Conservation (phyloP, 2,888 invertebrate species). For the Drosophila lutescens region DNA sequence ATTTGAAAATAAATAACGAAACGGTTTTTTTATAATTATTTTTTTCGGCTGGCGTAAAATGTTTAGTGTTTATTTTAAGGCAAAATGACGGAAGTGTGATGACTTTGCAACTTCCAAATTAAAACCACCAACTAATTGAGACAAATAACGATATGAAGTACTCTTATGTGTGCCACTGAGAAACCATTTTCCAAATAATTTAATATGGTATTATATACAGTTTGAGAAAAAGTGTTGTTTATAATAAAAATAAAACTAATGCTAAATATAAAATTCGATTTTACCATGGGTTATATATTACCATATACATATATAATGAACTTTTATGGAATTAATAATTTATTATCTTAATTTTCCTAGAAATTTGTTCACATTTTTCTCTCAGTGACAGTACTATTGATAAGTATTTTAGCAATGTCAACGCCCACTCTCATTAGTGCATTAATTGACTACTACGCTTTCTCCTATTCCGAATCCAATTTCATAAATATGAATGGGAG, state of each 20-base stretch:
- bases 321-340: no score
- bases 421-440: slow-evolving; percentile 63
- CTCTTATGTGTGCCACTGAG: background rate
- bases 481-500: slow-evolving; percentile 17
- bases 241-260: no score
- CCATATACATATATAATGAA: no score
- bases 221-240: background rate
- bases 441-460: slow-evolving; percentile 60
- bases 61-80: background rate
- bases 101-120: slow-evolving; percentile 1
- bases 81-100: slow-evolving; percentile 7
- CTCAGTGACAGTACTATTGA: background rate
- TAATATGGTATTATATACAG: background rate
- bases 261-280: no score
- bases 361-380: background rate
- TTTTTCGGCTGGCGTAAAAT: background rate
- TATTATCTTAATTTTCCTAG: no score
- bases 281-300: no score
- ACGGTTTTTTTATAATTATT: background rate
- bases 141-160: slow-evolving; percentile 28
- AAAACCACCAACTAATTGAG: slow-evolving; percentile 35
- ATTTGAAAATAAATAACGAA: background rate
- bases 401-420: slow-evolving; percentile 46
- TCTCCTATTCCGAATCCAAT: slow-evolving; percentile 29
- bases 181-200: background rate